Base-by-base conservation (phyloP, 2,113 vertebrate genomes). In the Puntigrus tetrazona region DNA sequence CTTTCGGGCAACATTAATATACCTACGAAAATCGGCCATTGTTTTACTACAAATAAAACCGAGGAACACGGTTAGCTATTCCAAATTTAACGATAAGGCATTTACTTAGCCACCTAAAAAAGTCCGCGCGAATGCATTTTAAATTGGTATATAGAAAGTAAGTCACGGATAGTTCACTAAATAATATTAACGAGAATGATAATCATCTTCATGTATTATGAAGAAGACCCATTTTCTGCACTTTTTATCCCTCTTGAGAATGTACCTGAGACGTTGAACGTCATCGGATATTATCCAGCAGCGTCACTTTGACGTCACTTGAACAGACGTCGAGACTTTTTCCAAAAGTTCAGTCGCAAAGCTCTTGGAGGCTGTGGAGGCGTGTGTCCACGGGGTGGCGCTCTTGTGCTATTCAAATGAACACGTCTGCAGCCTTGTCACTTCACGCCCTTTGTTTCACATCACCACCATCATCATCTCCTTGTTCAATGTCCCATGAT, bases 361-460 rank as follows among this genome's bases (percentile, higher is more conserved):
- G 20, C 10, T 59, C 22, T 16, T 0, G 3, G 31, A 29, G 31
- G 31, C 11, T 29, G 13, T 20, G 70, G 14, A 75, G 11, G 20
- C 13, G 9, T 52, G 27, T 13, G 50, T 41, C 57, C 87, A 83
- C 81, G 11, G 65, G 75, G 74, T 75, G 87, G 84, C 75, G 45
- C 34, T 85, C 45, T 83, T 83, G 84, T 36, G 63, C 65, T 52
- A 2, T 55, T 34, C 45, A n/a, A 78, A 36, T 10, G 13, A 18
- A 74, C 7, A 77, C 20, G 4, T 45, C 22, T 27, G 70, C 5
- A 73, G 38, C 13, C 70, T 27, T 73, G 38, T 27, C 38, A 73
- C 38, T 45, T 27, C n/a, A 7, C 38, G 38, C 70, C 70, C 70
- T 73, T 73, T 73, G 70, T 73, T 73, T 73, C 38, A 73, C 10